These are phyloP conservation scores for Sussaba pulchella DNA, from an alignment of 2,888 invertebrate genomes.

Conservation along the genomic window DNA sequence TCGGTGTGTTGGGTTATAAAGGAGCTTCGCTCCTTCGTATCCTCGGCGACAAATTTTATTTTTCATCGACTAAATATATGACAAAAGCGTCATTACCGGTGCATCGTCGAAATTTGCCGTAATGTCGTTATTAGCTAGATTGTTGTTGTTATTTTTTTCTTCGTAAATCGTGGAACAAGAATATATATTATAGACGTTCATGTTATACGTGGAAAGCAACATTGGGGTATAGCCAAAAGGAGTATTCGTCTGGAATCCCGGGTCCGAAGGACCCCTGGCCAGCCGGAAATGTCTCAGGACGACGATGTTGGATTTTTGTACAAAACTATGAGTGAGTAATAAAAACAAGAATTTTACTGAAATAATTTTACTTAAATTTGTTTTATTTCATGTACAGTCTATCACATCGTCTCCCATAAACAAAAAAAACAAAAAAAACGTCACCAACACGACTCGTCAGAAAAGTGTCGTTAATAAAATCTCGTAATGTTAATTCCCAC, in stretches of 20 bases:
- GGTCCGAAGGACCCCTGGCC: constrained; percentile 36
- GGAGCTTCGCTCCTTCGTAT: constrained; percentile 17
- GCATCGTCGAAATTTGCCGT: not conserved
- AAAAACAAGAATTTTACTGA: too few relatives aligned
- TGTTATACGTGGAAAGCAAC: not conserved
- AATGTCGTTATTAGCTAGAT: too few relatives aligned
- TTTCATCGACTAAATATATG: not conserved
- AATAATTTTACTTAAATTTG: too few relatives aligned
- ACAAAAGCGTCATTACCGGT: not conserved
- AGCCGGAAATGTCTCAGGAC: constrained; percentile 80
- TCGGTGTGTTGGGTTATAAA: not conserved
- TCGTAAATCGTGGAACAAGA: not conserved
- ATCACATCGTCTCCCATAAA: too few relatives aligned
- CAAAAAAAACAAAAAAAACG: too few relatives aligned
- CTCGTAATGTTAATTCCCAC: too few relatives aligned
- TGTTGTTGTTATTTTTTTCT: too few relatives aligned
- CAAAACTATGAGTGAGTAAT: constrained; percentile 83
- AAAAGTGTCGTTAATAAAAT: too few relatives aligned
- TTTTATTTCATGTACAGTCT: too few relatives aligned
- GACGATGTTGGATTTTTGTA: constrained; percentile 83
- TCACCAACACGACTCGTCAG: too few relatives aligned
- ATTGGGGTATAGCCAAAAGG: not conserved
- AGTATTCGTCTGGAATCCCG: not conserved
- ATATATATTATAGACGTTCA: not conserved
- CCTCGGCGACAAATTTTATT: constrained; percentile 5